Conservation (phyloP, 2,113 vertebrate species). For the Gavialis gangeticus region DNA sequence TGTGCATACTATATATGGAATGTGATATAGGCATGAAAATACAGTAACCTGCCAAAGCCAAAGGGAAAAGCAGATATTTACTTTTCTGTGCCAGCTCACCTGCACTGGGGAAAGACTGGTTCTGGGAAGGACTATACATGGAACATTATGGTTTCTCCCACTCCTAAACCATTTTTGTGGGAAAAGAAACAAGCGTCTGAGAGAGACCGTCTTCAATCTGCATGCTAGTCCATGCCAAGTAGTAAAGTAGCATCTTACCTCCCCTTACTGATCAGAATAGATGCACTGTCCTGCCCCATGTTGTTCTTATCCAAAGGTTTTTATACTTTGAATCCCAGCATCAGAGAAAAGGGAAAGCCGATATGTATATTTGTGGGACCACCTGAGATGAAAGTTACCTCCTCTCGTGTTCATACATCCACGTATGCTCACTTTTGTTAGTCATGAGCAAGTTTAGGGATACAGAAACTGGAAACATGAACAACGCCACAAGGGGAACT, state of each 20-base stretch:
- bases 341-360: background rate
- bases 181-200: background rate
- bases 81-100: no score
- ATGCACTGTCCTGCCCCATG: background rate
- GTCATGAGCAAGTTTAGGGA: background rate
- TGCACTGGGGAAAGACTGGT: no score
- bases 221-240: no score
- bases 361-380: background rate
- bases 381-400: background rate
- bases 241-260: background rate
- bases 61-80: no score
- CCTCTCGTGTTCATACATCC: background rate
- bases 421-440: rapidly evolving
- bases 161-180: background rate
- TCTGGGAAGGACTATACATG: no score
- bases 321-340: rapidly evolving
- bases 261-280: background rate
- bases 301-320: background rate
- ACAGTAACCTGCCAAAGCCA: no score
- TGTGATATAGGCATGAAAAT: no score
- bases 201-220: background rate
- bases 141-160: no score
- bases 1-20: no score
- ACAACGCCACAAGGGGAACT: background rate
- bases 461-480: background rate